A percentile compares a stretch with the other conserved stretches of the same genome.
Evolutionary conservation across 2,797 vertebrate genomes (phyloP).

Genomic region (Staurois parvus): DNA sequence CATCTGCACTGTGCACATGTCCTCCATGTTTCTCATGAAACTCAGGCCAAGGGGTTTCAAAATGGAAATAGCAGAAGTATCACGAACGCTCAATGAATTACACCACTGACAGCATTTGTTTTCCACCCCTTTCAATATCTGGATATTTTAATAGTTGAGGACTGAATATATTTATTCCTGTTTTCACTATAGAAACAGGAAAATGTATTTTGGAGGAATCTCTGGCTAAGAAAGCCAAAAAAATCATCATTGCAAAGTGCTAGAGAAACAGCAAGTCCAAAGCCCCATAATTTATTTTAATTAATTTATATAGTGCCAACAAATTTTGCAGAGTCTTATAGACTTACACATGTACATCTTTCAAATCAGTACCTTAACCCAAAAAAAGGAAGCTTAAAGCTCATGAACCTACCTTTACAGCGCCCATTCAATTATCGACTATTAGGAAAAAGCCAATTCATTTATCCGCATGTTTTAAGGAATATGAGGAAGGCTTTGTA

Average conservation of each 20-base stretch:
- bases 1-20: slow-evolving; percentile 29
- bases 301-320: neutral
- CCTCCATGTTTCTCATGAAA: slow-evolving; percentile 4
- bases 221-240: neutral
- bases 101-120: neutral
- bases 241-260: neutral
- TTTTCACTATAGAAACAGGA: slow-evolving; percentile 32
- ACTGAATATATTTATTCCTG: neutral
- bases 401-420: no score
- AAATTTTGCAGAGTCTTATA: neutral
- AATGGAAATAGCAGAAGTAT: slow-evolving; percentile 38
- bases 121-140: slow-evolving; percentile 2
- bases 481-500: no score
- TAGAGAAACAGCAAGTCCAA: neutral
- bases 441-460: no score
- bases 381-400: no score
- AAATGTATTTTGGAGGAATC: neutral
- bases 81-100: neutral
- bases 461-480: no score
- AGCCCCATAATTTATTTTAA: neutral
- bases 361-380: no score
- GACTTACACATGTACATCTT: no score
- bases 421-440: no score
- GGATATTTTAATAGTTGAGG: slow-evolving; percentile 8
- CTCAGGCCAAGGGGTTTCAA: slow-evolving; percentile 13